Percentiles rank a stretch among this genome's conserved stretches.
phyloP scores from a whole-genome alignment of 2,888 invertebrate species.

The Schizaphis graminum region DNA sequence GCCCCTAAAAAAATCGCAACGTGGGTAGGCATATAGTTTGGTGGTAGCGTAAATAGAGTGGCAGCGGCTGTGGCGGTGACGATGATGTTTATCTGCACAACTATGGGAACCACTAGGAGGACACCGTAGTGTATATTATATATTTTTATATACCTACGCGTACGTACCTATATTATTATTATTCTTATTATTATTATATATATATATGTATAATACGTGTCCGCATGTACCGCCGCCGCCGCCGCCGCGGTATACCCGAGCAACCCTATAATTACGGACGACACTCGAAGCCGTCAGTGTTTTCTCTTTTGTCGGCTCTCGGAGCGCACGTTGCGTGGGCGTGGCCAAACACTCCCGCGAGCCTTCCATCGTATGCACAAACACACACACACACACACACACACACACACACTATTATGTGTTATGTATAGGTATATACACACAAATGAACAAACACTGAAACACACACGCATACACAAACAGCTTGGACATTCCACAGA shows the following conservation, averaged over 20 bases:
- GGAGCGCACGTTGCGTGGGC: slow-evolving; percentile 64
- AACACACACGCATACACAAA: background rate
- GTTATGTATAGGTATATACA: background rate
- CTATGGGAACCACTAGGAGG: slow-evolving; percentile 60
- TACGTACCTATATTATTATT: slow-evolving; percentile 12
- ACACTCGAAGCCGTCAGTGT: slow-evolving; percentile 60
- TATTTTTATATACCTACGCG: background rate
- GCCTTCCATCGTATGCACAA: slow-evolving; percentile 4
- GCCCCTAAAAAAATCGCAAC: background rate
- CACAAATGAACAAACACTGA: background rate
- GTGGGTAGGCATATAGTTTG: background rate
- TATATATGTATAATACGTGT: background rate
- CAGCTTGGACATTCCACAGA: slow-evolving; percentile 55
- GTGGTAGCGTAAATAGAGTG: background rate
- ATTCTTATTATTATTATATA: background rate
- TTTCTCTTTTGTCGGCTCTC: slow-evolving; percentile 65
- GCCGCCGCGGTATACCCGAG: slow-evolving; percentile 41
- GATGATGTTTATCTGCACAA: slow-evolving; percentile 11
- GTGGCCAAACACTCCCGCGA: slow-evolving; percentile 64
- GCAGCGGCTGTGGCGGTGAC: background rate
- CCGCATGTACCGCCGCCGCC: slow-evolving; percentile 6
- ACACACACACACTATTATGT: background rate
- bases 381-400: background rate
- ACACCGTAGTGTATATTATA: background rate
- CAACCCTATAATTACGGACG: slow-evolving; percentile 65